Percentiles rank a stretch among this genome's conserved stretches.
Conservation (phyloP, 30 jellyfish, hydroid and myxozoan species). For the Pelagia noctiluca region DNA sequence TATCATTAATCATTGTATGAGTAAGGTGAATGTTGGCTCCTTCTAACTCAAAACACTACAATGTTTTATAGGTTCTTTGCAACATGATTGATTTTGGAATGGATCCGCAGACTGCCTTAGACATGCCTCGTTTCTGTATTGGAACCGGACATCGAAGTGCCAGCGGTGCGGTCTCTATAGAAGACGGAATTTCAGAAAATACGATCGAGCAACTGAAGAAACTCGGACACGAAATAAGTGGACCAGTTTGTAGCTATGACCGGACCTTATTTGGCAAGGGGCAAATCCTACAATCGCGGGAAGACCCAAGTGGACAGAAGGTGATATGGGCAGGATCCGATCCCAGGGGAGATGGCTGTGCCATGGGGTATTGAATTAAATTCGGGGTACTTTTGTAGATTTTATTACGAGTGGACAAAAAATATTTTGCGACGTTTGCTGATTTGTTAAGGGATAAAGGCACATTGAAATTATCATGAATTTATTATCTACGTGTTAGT, state of each 20-base stretch:
- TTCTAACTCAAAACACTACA: too few species aligned
- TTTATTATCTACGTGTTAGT: too few species aligned
- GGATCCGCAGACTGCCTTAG: constrained; percentile 90
- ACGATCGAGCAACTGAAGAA: constrained; percentile 72
- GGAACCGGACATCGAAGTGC: constrained; percentile 81
- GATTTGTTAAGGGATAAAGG: too few species aligned
- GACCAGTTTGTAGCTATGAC: constrained; percentile 63
- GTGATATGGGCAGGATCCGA: constrained; percentile 98
- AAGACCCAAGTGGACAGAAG: constrained; percentile 52
- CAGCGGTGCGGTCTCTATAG: constrained; percentile 63
- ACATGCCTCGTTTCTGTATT: constrained; percentile 89
- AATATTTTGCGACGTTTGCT: too few species aligned
- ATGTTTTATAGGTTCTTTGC: constrained; percentile 90
- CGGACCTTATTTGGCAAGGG: constrained; percentile 88
- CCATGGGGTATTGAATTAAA: constrained; percentile 85
- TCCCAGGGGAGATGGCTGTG: constrained; percentile 96
- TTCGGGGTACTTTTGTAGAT: too few species aligned
- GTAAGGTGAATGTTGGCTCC: too few species aligned
- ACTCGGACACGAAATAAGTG: constrained; percentile 80
- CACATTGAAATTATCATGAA: too few species aligned
- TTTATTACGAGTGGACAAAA: too few species aligned
- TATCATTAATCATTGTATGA: too few species aligned
- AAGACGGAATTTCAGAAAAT: constrained; percentile 79
- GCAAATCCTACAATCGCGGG: constrained; percentile 68
- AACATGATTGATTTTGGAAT: constrained; percentile 88